Evolutionary conservation across 1,140 invertebrate genomes (phyloP).

Genomic region (Aethina tumida): DNA sequence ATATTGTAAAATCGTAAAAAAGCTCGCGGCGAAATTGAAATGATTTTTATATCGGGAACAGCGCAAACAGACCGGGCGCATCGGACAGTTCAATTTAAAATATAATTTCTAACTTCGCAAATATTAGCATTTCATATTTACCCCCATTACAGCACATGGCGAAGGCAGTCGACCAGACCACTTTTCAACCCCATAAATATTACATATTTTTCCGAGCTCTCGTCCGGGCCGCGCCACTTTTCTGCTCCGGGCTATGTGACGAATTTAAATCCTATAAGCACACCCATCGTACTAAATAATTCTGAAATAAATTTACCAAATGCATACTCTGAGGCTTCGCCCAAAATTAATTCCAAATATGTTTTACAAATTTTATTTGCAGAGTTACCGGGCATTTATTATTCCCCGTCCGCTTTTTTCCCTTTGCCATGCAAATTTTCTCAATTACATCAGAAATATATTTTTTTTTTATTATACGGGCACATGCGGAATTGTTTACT

Average conservation of each 20-base stretch:
- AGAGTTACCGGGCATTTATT: no score
- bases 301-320: slow-evolving; percentile 24
- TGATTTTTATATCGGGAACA: slow-evolving; percentile 22
- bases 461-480: no score
- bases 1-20: no score
- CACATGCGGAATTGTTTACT: no score
- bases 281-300: slow-evolving; percentile 26
- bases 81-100: slow-evolving; percentile 32
- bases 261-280: slow-evolving; percentile 30
- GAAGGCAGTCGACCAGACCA: slow-evolving; percentile 18
- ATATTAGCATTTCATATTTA: slow-evolving; percentile 35
- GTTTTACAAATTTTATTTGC: slow-evolving; percentile 9
- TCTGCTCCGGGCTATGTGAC: slow-evolving; percentile 26
- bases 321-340: slow-evolving; percentile 9
- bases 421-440: no score
- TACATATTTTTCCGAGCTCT: slow-evolving; percentile 24
- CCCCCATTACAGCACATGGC: slow-evolving; percentile 30
- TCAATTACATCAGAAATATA: no score
- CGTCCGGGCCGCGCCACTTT: slow-evolving; percentile 22
- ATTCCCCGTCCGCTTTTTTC: no score
- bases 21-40: no score
- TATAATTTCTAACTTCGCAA: slow-evolving; percentile 31
- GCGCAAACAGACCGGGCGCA: slow-evolving; percentile 11
- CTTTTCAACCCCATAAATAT: slow-evolving; percentile 25
- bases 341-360: slow-evolving; percentile 12